Percentiles rank a stretch among this genome's conserved stretches.
Evolutionary conservation across 2,113 vertebrate species (phyloP).

Genomic region (Rhinoderma darwinii): DNA sequence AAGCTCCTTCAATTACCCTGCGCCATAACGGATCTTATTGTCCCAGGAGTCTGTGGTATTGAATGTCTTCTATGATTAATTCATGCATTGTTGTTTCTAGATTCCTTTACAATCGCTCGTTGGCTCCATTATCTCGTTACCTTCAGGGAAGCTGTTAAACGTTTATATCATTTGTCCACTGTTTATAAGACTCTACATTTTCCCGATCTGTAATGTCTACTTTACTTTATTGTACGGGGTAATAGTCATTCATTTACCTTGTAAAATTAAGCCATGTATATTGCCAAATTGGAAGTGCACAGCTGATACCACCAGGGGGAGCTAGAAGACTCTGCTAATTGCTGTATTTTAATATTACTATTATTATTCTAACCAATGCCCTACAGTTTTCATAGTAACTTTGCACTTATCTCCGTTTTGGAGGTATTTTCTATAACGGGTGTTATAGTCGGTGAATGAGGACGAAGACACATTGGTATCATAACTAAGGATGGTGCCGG

Average conservation of each 20-base stretch:
- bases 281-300: background rate
- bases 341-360: background rate
- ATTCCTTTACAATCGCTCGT: slow-evolving; percentile 2
- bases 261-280: background rate
- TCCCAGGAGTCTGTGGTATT: background rate
- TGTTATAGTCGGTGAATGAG: too few species aligned
- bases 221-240: background rate
- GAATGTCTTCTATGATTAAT: slow-evolving; percentile 31
- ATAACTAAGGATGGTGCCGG: too few species aligned
- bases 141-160: background rate
- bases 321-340: background rate
- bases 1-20: slow-evolving; percentile 11
- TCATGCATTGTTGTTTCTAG: slow-evolving; percentile 38
- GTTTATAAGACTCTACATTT: background rate
- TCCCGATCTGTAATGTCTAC: background rate
- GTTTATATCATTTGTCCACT: background rate
- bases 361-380: background rate
- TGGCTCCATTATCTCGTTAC: background rate
- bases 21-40: background rate
- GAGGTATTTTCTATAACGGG: too few species aligned
- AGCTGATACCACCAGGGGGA: background rate
- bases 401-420: too few species aligned
- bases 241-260: background rate
- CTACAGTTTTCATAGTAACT: background rate
- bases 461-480: too few species aligned